Conservation (phyloP, 1,140 invertebrate genomes). For the Sarcophaga peregrina region DNA sequence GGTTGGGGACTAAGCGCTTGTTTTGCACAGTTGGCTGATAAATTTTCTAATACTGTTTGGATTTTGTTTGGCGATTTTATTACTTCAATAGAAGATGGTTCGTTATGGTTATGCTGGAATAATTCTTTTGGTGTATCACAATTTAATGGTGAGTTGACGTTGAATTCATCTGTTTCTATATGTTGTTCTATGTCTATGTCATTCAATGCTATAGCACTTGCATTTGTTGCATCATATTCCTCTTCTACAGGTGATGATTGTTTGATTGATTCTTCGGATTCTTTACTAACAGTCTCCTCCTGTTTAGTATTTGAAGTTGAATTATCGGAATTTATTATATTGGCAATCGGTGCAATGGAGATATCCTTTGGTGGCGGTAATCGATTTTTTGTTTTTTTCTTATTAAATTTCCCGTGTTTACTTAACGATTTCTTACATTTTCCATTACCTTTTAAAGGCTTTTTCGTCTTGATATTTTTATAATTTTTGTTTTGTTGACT, state of each 20-base stretch:
- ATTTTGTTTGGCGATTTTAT: neutral
- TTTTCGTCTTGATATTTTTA: no score
- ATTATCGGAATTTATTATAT: no score
- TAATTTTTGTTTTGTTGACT: no score
- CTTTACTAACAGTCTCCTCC: neutral
- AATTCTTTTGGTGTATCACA: neutral
- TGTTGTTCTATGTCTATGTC: neutral
- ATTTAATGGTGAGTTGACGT: no score
- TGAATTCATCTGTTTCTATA: neutral
- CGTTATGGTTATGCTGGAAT: slow-evolving; percentile 1
- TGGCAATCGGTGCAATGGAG: no score
- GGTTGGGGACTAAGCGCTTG: neutral
- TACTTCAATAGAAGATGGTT: neutral
- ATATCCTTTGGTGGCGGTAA: no score
- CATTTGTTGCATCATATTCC: neutral
- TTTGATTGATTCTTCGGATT: neutral
- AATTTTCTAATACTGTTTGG: slow-evolving; percentile 14
- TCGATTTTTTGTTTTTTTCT: no score
- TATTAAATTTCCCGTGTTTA: no score
- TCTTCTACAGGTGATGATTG: neutral
- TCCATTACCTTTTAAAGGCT: no score
- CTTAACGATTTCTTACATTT: no score
- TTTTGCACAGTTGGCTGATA: no score
- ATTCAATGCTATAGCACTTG: neutral
- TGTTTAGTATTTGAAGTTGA: neutral